Conservation (phyloP, 2,797 vertebrate genomes). For the Xiphophorus birchmanni region DNA sequence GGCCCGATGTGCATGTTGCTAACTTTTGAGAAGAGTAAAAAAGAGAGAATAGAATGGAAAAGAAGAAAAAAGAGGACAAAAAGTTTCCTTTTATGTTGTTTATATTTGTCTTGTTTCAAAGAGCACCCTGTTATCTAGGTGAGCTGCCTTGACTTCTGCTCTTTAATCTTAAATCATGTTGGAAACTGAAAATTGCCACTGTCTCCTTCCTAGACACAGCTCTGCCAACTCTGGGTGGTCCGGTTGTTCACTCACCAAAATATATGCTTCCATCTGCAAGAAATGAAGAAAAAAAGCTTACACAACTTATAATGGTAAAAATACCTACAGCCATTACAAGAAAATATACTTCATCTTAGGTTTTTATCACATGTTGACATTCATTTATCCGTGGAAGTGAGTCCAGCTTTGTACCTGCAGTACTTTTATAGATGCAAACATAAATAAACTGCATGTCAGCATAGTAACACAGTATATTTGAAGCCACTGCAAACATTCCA, state of each 20-base stretch:
- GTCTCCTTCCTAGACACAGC: constrained; percentile 38
- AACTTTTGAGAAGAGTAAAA: constrained; percentile 9
- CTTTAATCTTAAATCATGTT: constrained; percentile 74
- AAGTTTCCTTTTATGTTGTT: constrained; percentile 70
- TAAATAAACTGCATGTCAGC: constrained; percentile 75
- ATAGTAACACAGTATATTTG: constrained; percentile 61
- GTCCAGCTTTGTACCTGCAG: constrained; percentile 52
- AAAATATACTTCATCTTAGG: neutral
- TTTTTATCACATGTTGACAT: constrained; percentile 42
- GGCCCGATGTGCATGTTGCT: neutral
- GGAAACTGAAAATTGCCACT: constrained; percentile 70
- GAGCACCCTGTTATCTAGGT: constrained; percentile 78
- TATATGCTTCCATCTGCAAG: constrained; percentile 88
- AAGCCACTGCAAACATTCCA: constrained; percentile 71
- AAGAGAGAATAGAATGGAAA: constrained; percentile 2
- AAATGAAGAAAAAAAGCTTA: constrained; percentile 39
- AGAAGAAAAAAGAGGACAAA: constrained; percentile 16
- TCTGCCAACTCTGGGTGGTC: constrained; percentile 72
- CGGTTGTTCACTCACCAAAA: constrained; percentile 88
- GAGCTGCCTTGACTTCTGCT: constrained; percentile 69
- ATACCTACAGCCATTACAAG: constrained; percentile 8
- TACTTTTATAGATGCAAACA: constrained; percentile 63
- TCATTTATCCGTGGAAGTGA: constrained; percentile 64
- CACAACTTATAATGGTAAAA: constrained; percentile 31
- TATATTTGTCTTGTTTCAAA: constrained; percentile 63